Evolutionary conservation across 2,888 invertebrate genomes (phyloP).

Genomic region (Tridacna crocea): DNA sequence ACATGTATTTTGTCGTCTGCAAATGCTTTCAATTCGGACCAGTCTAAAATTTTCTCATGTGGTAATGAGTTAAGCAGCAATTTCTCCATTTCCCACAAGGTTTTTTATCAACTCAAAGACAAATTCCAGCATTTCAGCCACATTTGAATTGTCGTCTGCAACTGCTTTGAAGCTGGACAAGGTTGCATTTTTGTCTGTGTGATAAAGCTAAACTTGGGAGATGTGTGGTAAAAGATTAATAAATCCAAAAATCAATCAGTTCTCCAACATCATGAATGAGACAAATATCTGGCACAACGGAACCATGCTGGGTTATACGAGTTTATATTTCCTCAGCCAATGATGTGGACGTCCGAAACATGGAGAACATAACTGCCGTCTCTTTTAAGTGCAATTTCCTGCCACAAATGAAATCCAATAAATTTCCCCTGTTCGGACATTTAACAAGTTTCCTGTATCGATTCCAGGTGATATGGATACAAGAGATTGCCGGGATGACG

Average conservation of each 20-base stretch:
- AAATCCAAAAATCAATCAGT: background rate
- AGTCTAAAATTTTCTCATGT: too few species aligned
- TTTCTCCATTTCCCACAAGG: too few species aligned
- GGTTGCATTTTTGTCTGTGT: too few species aligned
- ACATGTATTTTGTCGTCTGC: too few species aligned
- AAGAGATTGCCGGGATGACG: slow-evolving; percentile 4
- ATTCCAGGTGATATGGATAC: slow-evolving; percentile 16
- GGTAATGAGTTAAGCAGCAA: too few species aligned
- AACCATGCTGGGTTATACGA: background rate
- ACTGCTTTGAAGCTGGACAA: too few species aligned
- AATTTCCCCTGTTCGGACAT: slow-evolving; percentile 22
- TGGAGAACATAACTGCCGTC: background rate
- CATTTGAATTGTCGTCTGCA: too few species aligned
- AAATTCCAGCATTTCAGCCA: too few species aligned
- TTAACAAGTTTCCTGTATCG: slow-evolving; percentile 21
- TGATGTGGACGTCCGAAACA: slow-evolving; percentile 13
- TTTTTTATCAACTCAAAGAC: too few species aligned
- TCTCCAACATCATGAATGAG: background rate
- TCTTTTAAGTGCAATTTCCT: slow-evolving; percentile 11
- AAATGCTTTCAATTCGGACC: too few species aligned
- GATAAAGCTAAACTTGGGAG: too few species aligned
- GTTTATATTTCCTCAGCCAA: slow-evolving; percentile 4
- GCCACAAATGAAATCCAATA: slow-evolving; percentile 23
- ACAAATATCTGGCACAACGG: background rate
- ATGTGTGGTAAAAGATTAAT: too few species aligned